A percentile compares a stretch with the other conserved stretches of the same genome.
Evolutionary conservation across 1,140 invertebrate species (phyloP).

Genomic region (Brachionus calyciflorus): DNA sequence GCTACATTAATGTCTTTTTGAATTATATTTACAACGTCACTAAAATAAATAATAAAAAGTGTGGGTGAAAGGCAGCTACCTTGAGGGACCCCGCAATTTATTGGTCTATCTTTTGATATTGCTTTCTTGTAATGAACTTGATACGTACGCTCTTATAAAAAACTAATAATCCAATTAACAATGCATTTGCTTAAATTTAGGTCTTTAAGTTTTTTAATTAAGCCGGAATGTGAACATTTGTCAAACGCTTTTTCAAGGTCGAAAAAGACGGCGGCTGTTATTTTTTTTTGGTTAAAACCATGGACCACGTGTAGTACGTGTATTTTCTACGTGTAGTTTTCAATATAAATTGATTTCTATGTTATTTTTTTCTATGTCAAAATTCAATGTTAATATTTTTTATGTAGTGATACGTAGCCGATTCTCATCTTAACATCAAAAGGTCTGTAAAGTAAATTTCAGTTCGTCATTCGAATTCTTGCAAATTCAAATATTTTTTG

Average conservation of each 20-base stretch:
- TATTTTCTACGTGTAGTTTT: too few relatives aligned
- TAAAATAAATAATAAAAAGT: conserved; percentile 7
- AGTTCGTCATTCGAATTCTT: too few relatives aligned
- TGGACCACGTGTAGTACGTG: too few relatives aligned
- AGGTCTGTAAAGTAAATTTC: too few relatives aligned
- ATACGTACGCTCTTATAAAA: neutral
- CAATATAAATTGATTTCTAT: too few relatives aligned
- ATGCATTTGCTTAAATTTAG: neutral
- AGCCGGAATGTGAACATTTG: conserved; percentile 54
- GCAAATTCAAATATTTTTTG: too few relatives aligned
- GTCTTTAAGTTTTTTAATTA: conserved; percentile 53
- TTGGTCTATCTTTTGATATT: neutral
- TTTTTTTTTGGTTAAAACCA: neutral
- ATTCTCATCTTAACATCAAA: too few relatives aligned
- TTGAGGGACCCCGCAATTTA: conserved; percentile 34
- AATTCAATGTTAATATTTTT: too few relatives aligned
- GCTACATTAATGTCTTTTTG: neutral
- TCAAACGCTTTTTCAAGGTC: conserved; percentile 53
- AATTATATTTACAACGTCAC: neutral
- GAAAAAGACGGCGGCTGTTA: neutral
- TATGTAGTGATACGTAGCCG: too few relatives aligned
- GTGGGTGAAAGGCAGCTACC: conserved; percentile 12
- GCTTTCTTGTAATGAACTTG: neutral
- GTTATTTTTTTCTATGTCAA: too few relatives aligned
- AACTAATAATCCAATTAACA: neutral